A percentile compares a stretch with the other conserved stretches of the same genome.
Evolutionary conservation across 1,140 invertebrate species (phyloP).

Genomic region (Drosophila sturtevanti): DNA sequence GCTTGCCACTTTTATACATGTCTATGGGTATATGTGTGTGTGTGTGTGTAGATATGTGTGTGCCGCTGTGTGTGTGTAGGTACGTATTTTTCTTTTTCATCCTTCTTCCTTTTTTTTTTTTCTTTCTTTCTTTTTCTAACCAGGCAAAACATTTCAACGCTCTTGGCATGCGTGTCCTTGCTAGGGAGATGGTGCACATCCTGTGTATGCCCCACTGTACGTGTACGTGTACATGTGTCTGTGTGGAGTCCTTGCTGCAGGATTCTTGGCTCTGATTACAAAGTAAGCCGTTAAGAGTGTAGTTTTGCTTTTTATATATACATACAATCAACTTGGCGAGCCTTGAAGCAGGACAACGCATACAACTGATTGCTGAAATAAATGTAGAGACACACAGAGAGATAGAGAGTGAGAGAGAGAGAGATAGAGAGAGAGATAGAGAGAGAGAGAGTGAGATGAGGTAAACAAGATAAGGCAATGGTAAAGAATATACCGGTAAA

Average conservation of each 20-base stretch:
- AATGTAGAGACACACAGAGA: too few relatives aligned
- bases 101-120: neutral
- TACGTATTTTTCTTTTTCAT: neutral
- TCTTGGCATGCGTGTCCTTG: constrained; percentile 22
- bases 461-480: neutral
- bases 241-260: constrained; percentile 34
- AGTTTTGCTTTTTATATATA: constrained; percentile 56
- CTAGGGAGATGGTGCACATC: constrained; percentile 2
- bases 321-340: constrained; percentile 54
- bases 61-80: neutral
- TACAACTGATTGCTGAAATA: constrained; percentile 34
- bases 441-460: neutral
- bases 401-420: constrained; percentile 23
- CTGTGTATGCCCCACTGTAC: constrained; percentile 20
- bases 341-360: constrained; percentile 19
- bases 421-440: constrained; percentile 27
- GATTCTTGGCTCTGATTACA: constrained; percentile 67
- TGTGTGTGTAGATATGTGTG: neutral
- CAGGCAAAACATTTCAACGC: constrained; percentile 18
- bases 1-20: constrained; percentile 11
- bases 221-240: constrained; percentile 6
- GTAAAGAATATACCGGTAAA: neutral
- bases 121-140: neutral
- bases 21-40: neutral
- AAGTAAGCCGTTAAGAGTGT: constrained; percentile 67